Evolutionary conservation across 30 jellyfish, hydroid and myxozoan genomes (phyloP).

Genomic region (Cassiopea xamachana): DNA sequence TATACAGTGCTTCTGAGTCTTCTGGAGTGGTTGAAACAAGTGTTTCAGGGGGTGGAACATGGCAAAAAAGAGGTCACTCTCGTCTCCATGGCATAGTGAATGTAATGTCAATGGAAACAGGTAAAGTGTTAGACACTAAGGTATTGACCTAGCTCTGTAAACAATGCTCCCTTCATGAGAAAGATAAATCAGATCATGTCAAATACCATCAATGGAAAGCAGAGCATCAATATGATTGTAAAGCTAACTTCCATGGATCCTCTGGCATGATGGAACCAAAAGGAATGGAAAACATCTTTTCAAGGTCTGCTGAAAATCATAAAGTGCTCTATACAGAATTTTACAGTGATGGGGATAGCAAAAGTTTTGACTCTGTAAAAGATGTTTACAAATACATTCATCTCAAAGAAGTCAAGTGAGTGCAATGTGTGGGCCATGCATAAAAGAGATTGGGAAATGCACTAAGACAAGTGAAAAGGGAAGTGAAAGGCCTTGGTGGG

Average conservation of each 20-base stretch:
- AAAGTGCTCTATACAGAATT: neutral
- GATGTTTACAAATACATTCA: constrained; percentile 19
- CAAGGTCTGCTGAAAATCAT: neutral
- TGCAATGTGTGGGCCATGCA: constrained; percentile 49
- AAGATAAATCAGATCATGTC: neutral
- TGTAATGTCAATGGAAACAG: neutral
- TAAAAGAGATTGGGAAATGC: constrained; percentile 26
- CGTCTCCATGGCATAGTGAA: neutral
- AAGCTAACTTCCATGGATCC: neutral
- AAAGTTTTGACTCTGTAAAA: constrained; percentile 21
- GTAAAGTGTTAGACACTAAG: neutral
- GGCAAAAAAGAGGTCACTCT: neutral
- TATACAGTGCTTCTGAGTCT: neutral
- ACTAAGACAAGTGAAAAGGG: constrained; percentile 19
- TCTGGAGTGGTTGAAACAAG: neutral
- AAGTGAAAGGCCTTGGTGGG: constrained; percentile 58
- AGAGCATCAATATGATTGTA: neutral
- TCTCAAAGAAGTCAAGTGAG: constrained; percentile 31
- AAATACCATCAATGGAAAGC: neutral
- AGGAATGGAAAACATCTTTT: neutral
- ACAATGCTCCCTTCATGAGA: neutral
- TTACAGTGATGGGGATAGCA: constrained; percentile 66
- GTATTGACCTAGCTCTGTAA: neutral
- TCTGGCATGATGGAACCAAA: neutral
- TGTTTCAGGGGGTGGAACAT: neutral